Percentiles rank a stretch among this genome's conserved stretches.
Conservation (phyloP, 2,797 vertebrate genomes). For the Chiroxiphia lanceolata region DNA sequence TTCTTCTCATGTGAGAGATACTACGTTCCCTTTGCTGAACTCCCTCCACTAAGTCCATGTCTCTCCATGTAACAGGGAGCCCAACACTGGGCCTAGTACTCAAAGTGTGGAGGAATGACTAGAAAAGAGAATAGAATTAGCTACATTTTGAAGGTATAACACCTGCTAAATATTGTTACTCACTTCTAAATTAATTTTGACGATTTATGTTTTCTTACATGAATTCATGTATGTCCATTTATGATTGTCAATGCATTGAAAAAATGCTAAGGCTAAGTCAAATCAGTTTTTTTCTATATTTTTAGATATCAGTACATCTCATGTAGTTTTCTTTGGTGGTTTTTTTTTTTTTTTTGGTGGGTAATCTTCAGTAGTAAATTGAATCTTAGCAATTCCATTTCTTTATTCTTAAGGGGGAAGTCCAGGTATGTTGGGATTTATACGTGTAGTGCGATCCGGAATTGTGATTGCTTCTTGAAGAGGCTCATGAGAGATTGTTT, state of each 20-base stretch:
- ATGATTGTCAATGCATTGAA: not conserved
- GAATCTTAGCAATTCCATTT: not conserved
- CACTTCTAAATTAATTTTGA: not conserved
- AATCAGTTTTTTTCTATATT: rapidly evolving
- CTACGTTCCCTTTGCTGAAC: not conserved
- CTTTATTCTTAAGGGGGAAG: not conserved
- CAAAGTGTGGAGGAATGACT: not conserved
- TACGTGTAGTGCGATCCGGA: not conserved
- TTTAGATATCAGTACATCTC: not conserved
- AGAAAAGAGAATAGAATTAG: not conserved
- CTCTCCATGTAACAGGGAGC: not conserved
- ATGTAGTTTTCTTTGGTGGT: not conserved
- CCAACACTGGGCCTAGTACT: not conserved
- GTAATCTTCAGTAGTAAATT: not conserved
- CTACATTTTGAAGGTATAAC: not conserved
- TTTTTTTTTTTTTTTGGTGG: no score
- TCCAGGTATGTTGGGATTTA: not conserved
- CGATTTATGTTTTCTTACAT: not conserved
- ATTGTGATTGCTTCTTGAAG: not conserved
- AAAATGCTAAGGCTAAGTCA: not conserved
- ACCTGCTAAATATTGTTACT: not conserved
- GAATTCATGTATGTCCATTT: not conserved
- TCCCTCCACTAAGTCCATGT: not conserved
- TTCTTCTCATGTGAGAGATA: not conserved
- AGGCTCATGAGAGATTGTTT: not conserved